Evolutionary conservation across 30 jellyfish, hydroid and myxozoan species (phyloP), one percentile per base, ranked within the genome.

Genomic region (Clytia hemisphaerica): DNA sequence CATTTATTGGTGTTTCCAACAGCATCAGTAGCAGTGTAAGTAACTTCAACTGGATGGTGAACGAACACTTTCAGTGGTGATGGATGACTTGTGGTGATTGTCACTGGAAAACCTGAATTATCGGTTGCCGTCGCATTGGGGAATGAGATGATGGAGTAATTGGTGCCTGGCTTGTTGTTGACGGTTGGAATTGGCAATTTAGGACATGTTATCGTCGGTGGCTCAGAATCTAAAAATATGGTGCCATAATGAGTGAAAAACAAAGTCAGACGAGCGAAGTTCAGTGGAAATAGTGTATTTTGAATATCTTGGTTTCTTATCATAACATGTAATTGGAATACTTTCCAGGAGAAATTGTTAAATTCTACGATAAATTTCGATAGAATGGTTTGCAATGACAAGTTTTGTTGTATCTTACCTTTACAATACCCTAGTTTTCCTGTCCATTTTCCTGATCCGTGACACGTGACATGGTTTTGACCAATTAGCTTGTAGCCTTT

Each of bases 111-210:
- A 4, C 94, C 94, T 15, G 86, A 53, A 60, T 86, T 82, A 76
- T 86, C 96, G 36, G 77, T 71, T 0, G 92, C 94, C 4, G 76
- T 45, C 14, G 86, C 96, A 21, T 71, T 84, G 4, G 96, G 96
- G 18, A 86, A 73, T 6, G 73, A 80, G 12, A 72, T 36, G 40
- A 65, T 42, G 1, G 89, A 85, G 62, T 63, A 86, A 54, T 86
- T 67, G 29, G 60, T 72, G 57, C 68, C 79, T 69, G 94, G 88
- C 2, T 16, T 55, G 47, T 72, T 86, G 9, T 82, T 67, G 29
- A 31, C 37, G n/a, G 31, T 33, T 6, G 94, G 50, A n/a, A n/a
- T n/a, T n/a, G n/a, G n/a, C 9, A 58, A 21, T 2, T 61, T 25
- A 2, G 96, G 94, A 42, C 96, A 86, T 15, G 71, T 73, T 46